Percentiles rank a stretch among this genome's conserved stretches.
phyloP scores from a whole-genome alignment of 2,113 vertebrate genomes.

The Oreotrochilus melanogaster region DNA sequence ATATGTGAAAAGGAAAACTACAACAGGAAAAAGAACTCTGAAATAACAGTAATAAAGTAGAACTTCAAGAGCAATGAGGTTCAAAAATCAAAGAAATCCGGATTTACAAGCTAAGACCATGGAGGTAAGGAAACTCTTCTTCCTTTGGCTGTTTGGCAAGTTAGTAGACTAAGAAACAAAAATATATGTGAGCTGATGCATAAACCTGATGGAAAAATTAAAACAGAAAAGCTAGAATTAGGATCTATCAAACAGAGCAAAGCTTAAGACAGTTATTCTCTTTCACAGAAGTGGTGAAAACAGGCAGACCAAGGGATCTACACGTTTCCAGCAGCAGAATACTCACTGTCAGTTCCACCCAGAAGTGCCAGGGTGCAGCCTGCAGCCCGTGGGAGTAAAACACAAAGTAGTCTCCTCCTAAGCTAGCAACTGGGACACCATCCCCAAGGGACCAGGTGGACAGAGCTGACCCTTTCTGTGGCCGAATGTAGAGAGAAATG shows the following conservation, averaged over 20 bases:
- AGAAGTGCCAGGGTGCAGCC: constrained; percentile 89
- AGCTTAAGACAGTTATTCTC: background rate
- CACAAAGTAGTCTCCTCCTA: constrained; percentile 91
- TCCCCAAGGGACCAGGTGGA: constrained; percentile 91
- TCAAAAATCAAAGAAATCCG: background rate
- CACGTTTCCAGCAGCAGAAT: rapidly evolving
- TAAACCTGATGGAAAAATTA: background rate
- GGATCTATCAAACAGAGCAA: background rate
- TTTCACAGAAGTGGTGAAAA: background rate
- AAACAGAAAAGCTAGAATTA: background rate
- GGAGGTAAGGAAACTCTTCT: background rate
- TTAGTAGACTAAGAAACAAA: background rate
- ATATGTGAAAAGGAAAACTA: background rate
- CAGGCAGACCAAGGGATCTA: rapidly evolving
- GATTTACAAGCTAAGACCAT: background rate
- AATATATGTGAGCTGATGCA: background rate
- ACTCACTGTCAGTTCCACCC: constrained; percentile 91
- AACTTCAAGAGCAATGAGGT: background rate
- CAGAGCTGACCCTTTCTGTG: constrained; percentile 80
- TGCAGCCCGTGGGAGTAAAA: constrained; percentile 93
- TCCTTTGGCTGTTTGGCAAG: background rate
- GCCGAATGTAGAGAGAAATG: constrained; percentile 91
- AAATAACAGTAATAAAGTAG: background rate
- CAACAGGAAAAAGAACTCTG: background rate
- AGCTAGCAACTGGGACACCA: constrained; percentile 82